These are phyloP conservation scores for Mormyrus hasselquistii DNA, from an alignment of 2,797 vertebrate genomes.

Conservation along the genomic window DNA sequence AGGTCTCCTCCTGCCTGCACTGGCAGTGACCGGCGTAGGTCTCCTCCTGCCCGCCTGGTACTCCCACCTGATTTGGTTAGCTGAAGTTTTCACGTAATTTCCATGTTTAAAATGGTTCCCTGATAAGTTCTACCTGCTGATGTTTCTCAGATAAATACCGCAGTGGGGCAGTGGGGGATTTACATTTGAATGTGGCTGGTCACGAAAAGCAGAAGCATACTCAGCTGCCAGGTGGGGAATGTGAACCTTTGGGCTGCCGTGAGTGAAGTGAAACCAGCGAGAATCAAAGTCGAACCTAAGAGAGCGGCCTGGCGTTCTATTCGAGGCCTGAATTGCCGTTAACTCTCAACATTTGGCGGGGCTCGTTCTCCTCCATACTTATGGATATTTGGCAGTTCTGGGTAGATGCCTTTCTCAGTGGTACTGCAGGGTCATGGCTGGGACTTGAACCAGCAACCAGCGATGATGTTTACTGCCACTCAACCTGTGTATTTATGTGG, in stretches of 20 bases:
- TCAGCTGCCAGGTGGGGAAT: slow-evolving; percentile 38
- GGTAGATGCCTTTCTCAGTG: not conserved
- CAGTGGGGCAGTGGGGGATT: not conserved
- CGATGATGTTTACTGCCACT: not conserved
- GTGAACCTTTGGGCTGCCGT: slow-evolving; percentile 34
- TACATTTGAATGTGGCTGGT: not conserved
- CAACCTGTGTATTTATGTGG: not conserved
- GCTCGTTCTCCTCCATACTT: not conserved
- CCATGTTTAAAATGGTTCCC: not conserved
- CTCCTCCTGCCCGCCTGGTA: not conserved
- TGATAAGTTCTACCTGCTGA: not conserved
- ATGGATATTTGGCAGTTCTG: not conserved
- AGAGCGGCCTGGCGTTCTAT: not conserved
- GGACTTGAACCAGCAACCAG: not conserved
- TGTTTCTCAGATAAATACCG: not conserved
- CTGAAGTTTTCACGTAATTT: not conserved
- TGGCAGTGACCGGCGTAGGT: not conserved
- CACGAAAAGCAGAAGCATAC: slow-evolving; percentile 28
- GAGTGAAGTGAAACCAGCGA: slow-evolving; percentile 40
- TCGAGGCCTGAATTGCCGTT: not conserved
- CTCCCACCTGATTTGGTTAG: not conserved
- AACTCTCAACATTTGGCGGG: not conserved
- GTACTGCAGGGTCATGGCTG: not conserved
- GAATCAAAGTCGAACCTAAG: slow-evolving; percentile 66
- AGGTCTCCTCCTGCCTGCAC: not conserved